phyloP scores from a whole-genome alignment of 2,888 invertebrate genomes.

The Notodonta dromedarius region DNA sequence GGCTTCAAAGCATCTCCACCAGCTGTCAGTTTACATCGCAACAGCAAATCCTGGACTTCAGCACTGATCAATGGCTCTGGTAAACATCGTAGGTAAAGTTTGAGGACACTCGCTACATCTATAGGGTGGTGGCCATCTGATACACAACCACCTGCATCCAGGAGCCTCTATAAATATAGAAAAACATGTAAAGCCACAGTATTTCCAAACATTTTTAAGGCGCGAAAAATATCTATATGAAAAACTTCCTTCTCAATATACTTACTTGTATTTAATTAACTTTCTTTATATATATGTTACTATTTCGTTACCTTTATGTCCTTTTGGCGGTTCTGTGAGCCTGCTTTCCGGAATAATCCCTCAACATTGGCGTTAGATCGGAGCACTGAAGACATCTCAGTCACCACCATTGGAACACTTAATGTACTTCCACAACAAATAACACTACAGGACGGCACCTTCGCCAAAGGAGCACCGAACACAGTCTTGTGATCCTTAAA shows the following conservation, averaged over 20 bases:
- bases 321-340: slow-evolving; percentile 91
- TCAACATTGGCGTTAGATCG: slow-evolving; percentile 89
- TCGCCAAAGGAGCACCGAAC: slow-evolving; percentile 76
- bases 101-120: slow-evolving; percentile 94
- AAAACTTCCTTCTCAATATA: too few species aligned
- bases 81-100: slow-evolving; percentile 92
- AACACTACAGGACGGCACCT: slow-evolving; percentile 80
- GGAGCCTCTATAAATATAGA: slow-evolving; percentile 75
- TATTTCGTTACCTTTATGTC: slow-evolving; percentile 88
- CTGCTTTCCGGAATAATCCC: slow-evolving; percentile 95
- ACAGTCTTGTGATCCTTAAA: slow-evolving; percentile 76
- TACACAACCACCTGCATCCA: slow-evolving; percentile 89
- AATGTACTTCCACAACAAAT: slow-evolving; percentile 88
- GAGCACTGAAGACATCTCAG: slow-evolving; percentile 88
- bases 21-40: slow-evolving; percentile 86
- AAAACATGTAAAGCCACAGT: neutral
- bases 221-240: too few species aligned
- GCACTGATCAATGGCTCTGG: slow-evolving; percentile 91
- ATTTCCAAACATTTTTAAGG: too few species aligned
- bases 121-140: slow-evolving; percentile 90
- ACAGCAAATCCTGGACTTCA: slow-evolving; percentile 91
- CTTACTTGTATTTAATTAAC: too few species aligned
- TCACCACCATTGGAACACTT: slow-evolving; percentile 89
- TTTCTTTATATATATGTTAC: neutral
- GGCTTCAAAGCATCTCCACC: slow-evolving; percentile 86